Percentiles rank a stretch among this genome's conserved stretches.
These are phyloP conservation scores for Noctua fimbriata DNA, from an alignment of 2,888 invertebrate genomes.

Conservation along the genomic window DNA sequence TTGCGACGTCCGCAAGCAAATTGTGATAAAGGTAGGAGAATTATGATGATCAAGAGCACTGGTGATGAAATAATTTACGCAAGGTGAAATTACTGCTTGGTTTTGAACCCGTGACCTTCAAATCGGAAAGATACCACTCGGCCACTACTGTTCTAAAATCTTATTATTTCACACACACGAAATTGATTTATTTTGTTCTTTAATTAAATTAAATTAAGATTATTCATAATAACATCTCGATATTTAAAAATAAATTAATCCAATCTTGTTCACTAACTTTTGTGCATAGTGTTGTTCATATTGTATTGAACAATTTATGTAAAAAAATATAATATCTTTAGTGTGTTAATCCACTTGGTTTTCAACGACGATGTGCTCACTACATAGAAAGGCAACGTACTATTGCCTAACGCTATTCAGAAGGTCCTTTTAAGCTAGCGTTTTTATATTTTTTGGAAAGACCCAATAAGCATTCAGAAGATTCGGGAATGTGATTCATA, in stretches of 20 bases:
- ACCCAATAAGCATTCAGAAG: neutral
- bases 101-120: neutral
- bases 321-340: neutral
- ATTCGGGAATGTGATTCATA: neutral
- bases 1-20: neutral
- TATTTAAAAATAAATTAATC: neutral
- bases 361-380: neutral
- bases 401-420: neutral
- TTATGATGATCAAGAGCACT: neutral
- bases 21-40: neutral
- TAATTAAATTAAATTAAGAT: neutral
- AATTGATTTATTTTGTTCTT: no score
- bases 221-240: neutral
- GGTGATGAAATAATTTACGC: neutral
- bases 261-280: constrained; percentile 11
- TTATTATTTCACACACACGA: neutral
- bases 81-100: neutral
- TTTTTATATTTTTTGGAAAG: neutral
- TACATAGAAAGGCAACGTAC: neutral
- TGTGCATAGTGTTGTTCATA: constrained; percentile 2
- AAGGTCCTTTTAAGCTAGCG: neutral
- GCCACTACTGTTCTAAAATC: neutral
- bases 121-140: neutral
- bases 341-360: neutral
- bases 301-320: neutral